Evolutionary conservation across 2,888 invertebrate species (phyloP).

Genomic region (Leptinotarsa haldemani): DNA sequence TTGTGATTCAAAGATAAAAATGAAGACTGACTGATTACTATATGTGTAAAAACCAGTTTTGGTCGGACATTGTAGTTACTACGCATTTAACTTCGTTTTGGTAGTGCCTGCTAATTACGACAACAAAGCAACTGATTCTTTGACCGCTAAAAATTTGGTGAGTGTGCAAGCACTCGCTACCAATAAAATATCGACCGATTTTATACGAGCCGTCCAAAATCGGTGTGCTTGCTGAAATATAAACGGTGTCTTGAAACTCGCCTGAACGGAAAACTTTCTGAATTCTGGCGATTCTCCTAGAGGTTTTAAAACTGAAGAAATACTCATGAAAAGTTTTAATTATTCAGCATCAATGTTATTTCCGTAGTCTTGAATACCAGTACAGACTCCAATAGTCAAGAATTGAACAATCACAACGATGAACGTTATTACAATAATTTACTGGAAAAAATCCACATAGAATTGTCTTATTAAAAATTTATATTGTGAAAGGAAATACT

Average conservation of each 20-base stretch:
- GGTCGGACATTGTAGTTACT: no score
- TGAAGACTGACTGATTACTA: no score
- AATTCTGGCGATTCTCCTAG: neutral
- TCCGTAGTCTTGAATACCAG: neutral
- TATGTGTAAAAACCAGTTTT: no score
- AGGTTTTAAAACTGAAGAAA: neutral
- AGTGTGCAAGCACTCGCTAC: no score
- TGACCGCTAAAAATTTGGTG: no score
- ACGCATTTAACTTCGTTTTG: no score
- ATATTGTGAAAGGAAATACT: neutral
- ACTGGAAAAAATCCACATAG: neutral
- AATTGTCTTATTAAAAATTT: neutral
- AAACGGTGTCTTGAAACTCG: neutral
- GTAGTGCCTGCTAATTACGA: no score
- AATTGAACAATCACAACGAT: neutral
- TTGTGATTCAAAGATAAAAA: no score
- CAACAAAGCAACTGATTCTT: no score
- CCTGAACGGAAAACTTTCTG: neutral
- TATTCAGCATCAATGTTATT: neutral
- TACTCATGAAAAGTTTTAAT: neutral
- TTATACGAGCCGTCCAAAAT: no score
- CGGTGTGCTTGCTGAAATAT: conserved; percentile 5
- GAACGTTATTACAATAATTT: neutral
- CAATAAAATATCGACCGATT: no score
- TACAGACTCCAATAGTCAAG: neutral